Conservation (phyloP, 2,797 vertebrate genomes). For the Thamnophis elegans region DNA sequence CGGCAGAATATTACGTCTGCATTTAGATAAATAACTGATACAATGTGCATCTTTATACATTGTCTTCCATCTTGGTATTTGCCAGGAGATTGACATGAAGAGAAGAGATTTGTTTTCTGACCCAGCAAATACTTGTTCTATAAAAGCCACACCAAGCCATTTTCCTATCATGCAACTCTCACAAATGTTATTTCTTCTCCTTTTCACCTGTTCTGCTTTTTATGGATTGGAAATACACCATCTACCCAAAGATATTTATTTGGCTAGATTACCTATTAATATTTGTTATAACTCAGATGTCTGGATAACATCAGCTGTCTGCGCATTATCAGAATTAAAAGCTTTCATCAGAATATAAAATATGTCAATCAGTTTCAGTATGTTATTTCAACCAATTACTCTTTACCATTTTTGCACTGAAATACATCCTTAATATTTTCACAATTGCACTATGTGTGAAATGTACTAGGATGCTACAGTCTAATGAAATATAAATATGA, state of each 20-base stretch:
- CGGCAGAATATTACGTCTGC: no score
- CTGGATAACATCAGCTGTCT: slow-evolving; percentile 53
- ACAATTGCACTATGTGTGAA: slow-evolving; percentile 41
- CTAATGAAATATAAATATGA: slow-evolving; percentile 54
- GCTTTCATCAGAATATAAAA: slow-evolving; percentile 53
- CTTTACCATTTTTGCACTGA: slow-evolving; percentile 44
- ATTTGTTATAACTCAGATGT: background rate
- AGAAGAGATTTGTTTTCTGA: background rate
- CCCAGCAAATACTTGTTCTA: background rate
- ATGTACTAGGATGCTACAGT: slow-evolving; percentile 49
- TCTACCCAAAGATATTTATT: slow-evolving; percentile 15
- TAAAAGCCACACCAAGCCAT: background rate
- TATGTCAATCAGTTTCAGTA: slow-evolving; percentile 51
- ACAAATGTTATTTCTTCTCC: background rate
- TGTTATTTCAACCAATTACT: slow-evolving; percentile 59
- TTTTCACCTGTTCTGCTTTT: slow-evolving; percentile 23
- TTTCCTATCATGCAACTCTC: background rate
- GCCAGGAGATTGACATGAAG: background rate
- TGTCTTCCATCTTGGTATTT: background rate
- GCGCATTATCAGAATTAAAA: slow-evolving; percentile 62
- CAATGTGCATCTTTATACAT: background rate
- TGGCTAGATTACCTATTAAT: slow-evolving; percentile 41
- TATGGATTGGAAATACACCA: slow-evolving; percentile 24
- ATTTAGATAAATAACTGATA: background rate
- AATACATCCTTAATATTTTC: slow-evolving; percentile 48